phyloP scores from a whole-genome alignment of 2,797 vertebrate genomes.

The Sciurus vulgaris region DNA sequence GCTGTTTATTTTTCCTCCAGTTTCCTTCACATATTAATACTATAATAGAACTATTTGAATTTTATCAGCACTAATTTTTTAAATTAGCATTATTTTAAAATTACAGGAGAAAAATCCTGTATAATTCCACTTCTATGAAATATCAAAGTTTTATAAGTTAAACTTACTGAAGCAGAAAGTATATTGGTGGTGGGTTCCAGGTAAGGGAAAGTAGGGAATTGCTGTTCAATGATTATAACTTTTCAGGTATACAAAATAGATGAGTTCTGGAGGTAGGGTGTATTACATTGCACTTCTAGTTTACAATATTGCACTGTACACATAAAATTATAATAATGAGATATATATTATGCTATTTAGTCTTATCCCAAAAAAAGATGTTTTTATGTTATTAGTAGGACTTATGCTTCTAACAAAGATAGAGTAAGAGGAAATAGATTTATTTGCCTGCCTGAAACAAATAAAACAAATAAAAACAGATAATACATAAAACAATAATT shows the following conservation, averaged over 20 bases:
- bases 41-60: neutral
- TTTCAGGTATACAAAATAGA: neutral
- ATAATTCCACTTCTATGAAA: neutral
- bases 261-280: neutral
- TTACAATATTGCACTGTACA: too few species aligned
- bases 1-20: neutral
- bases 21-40: neutral
- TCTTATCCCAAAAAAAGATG: neutral
- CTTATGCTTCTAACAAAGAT: neutral
- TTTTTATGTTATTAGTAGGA: neutral
- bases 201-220: neutral
- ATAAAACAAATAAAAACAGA: neutral
- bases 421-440: neutral
- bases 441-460: neutral
- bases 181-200: neutral
- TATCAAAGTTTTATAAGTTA: neutral
- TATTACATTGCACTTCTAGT: neutral
- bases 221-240: neutral
- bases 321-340: neutral
- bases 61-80: neutral
- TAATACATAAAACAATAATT: neutral
- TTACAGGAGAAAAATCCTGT: neutral
- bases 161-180: neutral
- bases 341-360: neutral
- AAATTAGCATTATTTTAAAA: neutral